Evolutionary conservation across 37 sponge, comb jelly and placozoan genomes (phyloP), one percentile per base, ranked within the genome.

Genomic region (Theonella swinhoei): DNA sequence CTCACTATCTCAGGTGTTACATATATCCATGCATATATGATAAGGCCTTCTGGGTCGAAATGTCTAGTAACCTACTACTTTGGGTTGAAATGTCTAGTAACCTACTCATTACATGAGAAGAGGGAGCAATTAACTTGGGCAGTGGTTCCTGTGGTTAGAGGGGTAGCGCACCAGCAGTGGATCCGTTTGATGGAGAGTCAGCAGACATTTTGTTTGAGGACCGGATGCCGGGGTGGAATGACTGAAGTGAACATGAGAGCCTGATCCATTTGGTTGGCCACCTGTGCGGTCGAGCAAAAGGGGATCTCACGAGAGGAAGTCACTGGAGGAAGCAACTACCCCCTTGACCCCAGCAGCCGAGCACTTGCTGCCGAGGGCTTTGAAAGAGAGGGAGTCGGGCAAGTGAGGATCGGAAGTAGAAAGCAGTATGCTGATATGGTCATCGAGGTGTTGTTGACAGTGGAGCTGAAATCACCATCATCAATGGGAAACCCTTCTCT

Each of bases 311-410:
- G 60, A 58, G 4, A 78, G 38, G 68, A 58, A 61, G 26, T 28
- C 83, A 77, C 54, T 30, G 68, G 22, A 35, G 24, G 36, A 4
- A 42, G 80, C 74, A 5, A 74, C 83, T 5, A 23, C 25, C 35
- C 87, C 4, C 72, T 90, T n/a, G 86, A 90, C 25, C 82, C 91
- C 29, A 85, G 81, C 24, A 65, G 65, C 20, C 36, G 58, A 28
- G 62, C 77, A 26, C 36, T 90, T 33, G 91, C 82, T 11, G 91
- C 82, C 19, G 87, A 90, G 69, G 91, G 80, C 24, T 90, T 90
- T 58, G 76, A 76, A 30, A 14, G 54, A 14, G 67, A 75, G 24
- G 83, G 29, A 29, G 67, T 77, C 22, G 32, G 36, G 33, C 36
- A 29, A 8, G 63, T 85, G 7, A 19, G 24, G 43, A 68, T 85